Evolutionary conservation across 1,140 invertebrate species (phyloP), one percentile per base, ranked within the genome.

Genomic region (Pachypeltis micranthus): DNA sequence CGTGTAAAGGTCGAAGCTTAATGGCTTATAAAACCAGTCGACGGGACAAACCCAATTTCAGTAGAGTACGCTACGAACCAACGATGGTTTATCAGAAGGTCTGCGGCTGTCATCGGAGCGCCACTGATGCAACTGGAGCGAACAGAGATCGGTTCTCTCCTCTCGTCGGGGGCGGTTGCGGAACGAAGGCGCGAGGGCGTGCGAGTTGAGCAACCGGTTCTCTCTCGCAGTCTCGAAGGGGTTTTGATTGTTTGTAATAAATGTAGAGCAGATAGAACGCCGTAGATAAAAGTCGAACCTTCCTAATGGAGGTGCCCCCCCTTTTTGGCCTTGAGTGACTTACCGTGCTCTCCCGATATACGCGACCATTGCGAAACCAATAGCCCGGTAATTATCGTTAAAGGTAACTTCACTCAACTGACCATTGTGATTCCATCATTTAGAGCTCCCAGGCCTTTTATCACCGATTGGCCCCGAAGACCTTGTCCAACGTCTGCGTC

Each of bases 221-320:
- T 51, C 47, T 51, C 47, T 39, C 16, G 7, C 31, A 39, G 31
- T 39, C 31, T 21, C 21, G n/a, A n/a, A n/a, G 19, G 47, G 19
- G 47, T 7, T 51, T 51, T 51, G 47, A 51, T 51, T 51, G 47
- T 51, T 51, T 51, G 47, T 51, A 51, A 51, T 51, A 51, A 51
- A 51, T 51, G 47, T 51, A 51, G 47, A 51, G 47, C 47, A 51
- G 47, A 51, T 51, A 51, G 47, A n/a, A 39, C 47, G 7, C 12
- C 7, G 47, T 51, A 51, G 47, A 51, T 51, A 51, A 51, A n/a
- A 51, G 47, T 51, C 47, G 21, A 21, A 21, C 47, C 47, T 21
- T 51, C 47, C 47, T 51, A 51, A 51, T 51, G 47, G 47, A 21
- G 47, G 12, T 21, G 12, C 47, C 47, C 10, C 7, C 10, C 47